Evolutionary conservation across 2,888 invertebrate species (phyloP).

Genomic region (Acrobasis consociella): DNA sequence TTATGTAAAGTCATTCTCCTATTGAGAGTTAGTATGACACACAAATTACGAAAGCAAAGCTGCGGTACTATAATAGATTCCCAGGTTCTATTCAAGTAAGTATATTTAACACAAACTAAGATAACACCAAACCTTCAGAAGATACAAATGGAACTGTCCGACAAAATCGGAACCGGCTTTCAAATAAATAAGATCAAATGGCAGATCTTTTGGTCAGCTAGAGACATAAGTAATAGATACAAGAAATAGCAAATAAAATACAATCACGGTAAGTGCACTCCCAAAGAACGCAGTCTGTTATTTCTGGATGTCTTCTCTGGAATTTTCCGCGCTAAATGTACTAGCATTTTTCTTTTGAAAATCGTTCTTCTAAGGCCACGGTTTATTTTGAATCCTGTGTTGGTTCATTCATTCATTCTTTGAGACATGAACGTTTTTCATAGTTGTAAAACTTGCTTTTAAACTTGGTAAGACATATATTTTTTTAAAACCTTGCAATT

Average conservation of each 20-base stretch:
- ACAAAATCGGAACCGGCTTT: neutral
- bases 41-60: no score
- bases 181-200: constrained; percentile 16
- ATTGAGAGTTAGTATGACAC: no score
- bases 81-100: no score
- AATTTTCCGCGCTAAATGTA: constrained; percentile 40
- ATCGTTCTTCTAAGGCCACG: constrained; percentile 29
- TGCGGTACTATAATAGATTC: no score
- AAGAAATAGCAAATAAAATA: constrained; percentile 49
- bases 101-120: no score
- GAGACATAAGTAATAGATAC: constrained; percentile 39
- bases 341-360: constrained; percentile 43
- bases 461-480: neutral
- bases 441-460: neutral
- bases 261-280: constrained; percentile 62
- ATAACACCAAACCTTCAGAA: neutral
- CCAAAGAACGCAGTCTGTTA: constrained; percentile 46
- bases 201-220: neutral
- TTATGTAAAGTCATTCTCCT: no score
- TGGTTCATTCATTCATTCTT: constrained; percentile 20
- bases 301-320: constrained; percentile 44
- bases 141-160: constrained; percentile 6
- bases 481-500: neutral
- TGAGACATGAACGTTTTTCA: constrained; percentile 16
- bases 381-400: constrained; percentile 20